These are phyloP conservation scores for Enteromius anoplus DNA, from an alignment of 2,797 vertebrate genomes.

Conservation along the genomic window DNA sequence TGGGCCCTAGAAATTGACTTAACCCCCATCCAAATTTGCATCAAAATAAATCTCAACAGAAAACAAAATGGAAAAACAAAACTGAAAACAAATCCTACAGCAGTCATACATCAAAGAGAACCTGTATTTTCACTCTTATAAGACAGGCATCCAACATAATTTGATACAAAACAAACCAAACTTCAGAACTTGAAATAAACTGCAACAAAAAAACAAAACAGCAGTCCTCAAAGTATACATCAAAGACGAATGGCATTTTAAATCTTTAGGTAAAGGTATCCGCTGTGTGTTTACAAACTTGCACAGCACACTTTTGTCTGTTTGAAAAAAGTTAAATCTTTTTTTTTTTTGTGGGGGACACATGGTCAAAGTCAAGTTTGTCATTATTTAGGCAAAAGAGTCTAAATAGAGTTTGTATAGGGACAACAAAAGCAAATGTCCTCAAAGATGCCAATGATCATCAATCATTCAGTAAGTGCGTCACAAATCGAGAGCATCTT, in stretches of 20 bases:
- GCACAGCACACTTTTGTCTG: not conserved
- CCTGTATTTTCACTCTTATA: not conserved
- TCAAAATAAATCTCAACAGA: not conserved
- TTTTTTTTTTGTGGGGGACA: not conserved
- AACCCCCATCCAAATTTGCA: not conserved
- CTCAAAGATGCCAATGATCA: not conserved
- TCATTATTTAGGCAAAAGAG: slow-evolving; percentile 1
- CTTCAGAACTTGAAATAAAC: not conserved
- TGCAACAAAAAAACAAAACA: not conserved
- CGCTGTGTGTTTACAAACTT: not conserved
- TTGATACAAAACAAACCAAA: not conserved
- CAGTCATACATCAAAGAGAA: not conserved
- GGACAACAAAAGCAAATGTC: slow-evolving; percentile 1
- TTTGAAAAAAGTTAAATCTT: not conserved
- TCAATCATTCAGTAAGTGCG: slow-evolving; percentile 3
- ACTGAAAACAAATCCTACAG: not conserved
- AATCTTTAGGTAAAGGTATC: not conserved
- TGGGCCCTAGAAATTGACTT: too few relatives aligned
- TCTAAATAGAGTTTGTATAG: not conserved
- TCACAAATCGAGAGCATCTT: slow-evolving; percentile 15
- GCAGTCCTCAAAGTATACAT: not conserved
- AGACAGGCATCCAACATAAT: not conserved
- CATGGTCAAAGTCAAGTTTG: slow-evolving; percentile 4
- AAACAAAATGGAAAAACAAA: not conserved
- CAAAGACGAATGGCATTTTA: not conserved